Percentiles rank a stretch among this genome's conserved stretches.
These are phyloP conservation scores for Archilochus colubris DNA, from an alignment of 2,113 vertebrate genomes.

Conservation along the genomic window DNA sequence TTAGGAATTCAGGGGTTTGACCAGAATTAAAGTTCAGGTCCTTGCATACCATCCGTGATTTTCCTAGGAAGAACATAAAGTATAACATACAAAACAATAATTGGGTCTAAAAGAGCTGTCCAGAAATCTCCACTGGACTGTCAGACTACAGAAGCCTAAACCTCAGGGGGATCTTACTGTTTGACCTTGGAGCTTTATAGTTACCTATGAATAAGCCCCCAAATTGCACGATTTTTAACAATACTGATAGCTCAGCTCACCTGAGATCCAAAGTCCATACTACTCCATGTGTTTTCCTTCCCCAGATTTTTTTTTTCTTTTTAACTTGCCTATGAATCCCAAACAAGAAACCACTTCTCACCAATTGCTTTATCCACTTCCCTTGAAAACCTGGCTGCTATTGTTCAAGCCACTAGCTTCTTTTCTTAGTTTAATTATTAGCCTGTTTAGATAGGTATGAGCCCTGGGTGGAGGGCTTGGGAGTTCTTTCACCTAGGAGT, in stretches of 20 bases:
- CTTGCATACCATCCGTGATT: background rate
- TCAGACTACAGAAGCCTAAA: background rate
- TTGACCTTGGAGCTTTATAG: background rate
- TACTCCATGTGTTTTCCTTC: background rate
- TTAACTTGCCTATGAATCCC: background rate
- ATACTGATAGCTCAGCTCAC: background rate
- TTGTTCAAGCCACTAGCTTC: background rate
- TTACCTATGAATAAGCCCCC: background rate
- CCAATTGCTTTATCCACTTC: background rate
- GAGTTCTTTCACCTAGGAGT: background rate
- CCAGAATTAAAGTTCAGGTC: background rate
- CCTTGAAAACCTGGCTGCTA: background rate
- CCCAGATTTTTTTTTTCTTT: background rate
- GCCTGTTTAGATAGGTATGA: background rate
- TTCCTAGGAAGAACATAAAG: background rate
- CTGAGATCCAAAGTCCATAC: background rate
- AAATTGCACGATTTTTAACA: background rate
- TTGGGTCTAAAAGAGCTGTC: background rate
- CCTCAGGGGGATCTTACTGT: background rate
- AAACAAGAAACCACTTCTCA: background rate
- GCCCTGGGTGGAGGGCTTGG: background rate
- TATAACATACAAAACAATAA: background rate
- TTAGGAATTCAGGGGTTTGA: background rate
- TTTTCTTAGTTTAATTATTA: slow-evolving; percentile 1
- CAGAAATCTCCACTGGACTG: background rate